phyloP scores from a whole-genome alignment of 35 echinoderm and acorn worm genomes.

The Ptychodera flava region DNA sequence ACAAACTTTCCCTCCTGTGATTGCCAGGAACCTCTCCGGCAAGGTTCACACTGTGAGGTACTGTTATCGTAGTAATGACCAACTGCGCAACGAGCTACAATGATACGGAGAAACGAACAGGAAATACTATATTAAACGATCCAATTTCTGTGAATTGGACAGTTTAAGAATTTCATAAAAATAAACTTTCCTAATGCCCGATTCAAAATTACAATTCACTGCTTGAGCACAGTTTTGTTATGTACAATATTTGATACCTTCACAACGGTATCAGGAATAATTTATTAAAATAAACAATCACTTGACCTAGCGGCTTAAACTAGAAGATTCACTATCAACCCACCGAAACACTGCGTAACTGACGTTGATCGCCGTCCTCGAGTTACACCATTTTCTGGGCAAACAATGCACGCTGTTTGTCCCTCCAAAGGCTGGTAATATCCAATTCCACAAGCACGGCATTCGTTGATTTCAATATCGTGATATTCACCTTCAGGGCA shows the following conservation, averaged over 20 bases:
- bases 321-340: no score
- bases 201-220: no score
- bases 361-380: neutral
- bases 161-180: no score
- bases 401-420: neutral
- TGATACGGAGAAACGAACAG: no score
- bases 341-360: neutral
- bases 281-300: no score
- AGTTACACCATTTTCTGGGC: neutral
- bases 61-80: neutral
- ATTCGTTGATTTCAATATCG: neutral
- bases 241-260: no score
- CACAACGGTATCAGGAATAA: no score
- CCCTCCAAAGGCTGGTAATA: neutral
- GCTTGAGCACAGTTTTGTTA: no score
- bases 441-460: neutral
- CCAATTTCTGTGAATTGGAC: no score
- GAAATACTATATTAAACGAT: no score
- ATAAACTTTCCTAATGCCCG: no score
- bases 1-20: neutral
- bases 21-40: neutral
- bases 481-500: neutral
- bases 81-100: neutral
- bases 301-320: no score
- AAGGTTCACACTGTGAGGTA: neutral